Evolutionary conservation across 2,113 vertebrate genomes (phyloP).

Genomic region (Gallinago paraguaiae): DNA sequence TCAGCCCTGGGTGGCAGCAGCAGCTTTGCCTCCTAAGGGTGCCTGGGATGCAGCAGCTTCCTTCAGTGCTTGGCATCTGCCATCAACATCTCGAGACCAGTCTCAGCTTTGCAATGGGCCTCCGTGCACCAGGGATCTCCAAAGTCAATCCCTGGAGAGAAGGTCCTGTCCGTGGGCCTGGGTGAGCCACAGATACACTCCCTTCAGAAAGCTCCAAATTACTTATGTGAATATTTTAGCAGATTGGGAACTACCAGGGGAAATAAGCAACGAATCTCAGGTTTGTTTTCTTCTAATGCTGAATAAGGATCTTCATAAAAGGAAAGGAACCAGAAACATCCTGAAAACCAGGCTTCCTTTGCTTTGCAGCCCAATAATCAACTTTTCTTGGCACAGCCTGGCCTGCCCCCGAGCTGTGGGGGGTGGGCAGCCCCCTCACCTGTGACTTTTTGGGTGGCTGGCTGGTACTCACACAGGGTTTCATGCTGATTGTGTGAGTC

Average conservation of each 20-base stretch:
- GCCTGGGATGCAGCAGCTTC: not conserved
- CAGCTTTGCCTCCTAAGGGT: not conserved
- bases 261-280: not conserved
- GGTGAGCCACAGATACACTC: not conserved
- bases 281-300: not conserved
- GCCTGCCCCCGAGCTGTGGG: not conserved
- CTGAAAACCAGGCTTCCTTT: not conserved
- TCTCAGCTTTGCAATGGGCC: not conserved
- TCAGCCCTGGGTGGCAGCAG: not conserved
- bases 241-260: not conserved
- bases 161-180: rapidly evolving
- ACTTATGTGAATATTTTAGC: not conserved
- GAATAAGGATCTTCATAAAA: not conserved
- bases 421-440: not conserved
- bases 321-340: not conserved
- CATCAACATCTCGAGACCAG: not conserved
- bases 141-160: not conserved
- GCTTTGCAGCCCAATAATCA: not conserved
- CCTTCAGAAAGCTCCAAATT: not conserved
- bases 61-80: not conserved
- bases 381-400: not conserved
- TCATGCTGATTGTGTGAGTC: not conserved
- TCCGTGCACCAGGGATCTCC: not conserved
- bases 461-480: not conserved
- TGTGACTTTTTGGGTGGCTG: not conserved